Base-by-base conservation (phyloP, 2,113 vertebrate species). In the Ariopsis seemanni region DNA sequence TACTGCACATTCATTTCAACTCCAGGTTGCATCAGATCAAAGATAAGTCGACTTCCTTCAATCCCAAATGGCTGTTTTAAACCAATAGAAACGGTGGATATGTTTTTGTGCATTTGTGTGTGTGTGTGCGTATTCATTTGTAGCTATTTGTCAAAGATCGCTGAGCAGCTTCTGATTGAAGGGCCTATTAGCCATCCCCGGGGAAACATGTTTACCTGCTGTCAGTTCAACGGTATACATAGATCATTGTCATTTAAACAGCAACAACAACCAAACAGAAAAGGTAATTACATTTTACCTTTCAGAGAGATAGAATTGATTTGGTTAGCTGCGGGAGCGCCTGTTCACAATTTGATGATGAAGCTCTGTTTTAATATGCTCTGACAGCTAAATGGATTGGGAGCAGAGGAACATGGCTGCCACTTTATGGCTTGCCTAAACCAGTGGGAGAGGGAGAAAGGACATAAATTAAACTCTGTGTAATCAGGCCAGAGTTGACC, bases 161-260 rank as follows among this genome's bases (percentile, higher is more conserved):
- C 55, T 60, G 85, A 75, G n/a, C 65, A 30, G 27, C 72, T 79
- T 77, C 80, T 91, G 90, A 91, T 85, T 81, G 90, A 89, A 91
- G 88, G 85, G 79, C 79, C 86, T 88, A 89, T 90, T 89, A 91
- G 75, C 65, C 22, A 80, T 82, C 89, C 74, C 79, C 63, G 83
- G 84, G 84, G 89, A 91, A 84, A 88, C 89, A 78, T 89, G 87
- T 92, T 91, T 90, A 89, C 90, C 90, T 90, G 87, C 90, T 90
- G 88, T 91, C 90, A 90, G 88, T 77, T 82, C 72, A 60, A 83
- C 72, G 60, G 87, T 86, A 87, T 84, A 89, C 89, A 90, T 89
- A 90, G 87, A 92, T 92, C 89, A 91, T 82, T 90, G 87, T 90
- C 88, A 91, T 91, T 91, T 90, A 92, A 92, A 91, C 86, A 84